phyloP scores from a whole-genome alignment of 1,140 invertebrate genomes.

The Dryas iulia region DNA sequence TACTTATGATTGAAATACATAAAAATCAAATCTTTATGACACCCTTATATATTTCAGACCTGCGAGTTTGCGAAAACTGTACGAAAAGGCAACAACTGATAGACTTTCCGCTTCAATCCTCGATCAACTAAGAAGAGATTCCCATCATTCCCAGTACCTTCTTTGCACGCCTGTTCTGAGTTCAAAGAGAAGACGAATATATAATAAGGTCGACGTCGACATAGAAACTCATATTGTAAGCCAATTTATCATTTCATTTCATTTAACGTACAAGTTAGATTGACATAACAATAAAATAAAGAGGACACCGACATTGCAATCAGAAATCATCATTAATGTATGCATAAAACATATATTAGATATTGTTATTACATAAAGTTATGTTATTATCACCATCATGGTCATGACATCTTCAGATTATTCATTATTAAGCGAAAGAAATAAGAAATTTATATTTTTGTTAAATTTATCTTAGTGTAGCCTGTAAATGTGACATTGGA shows the following conservation, averaged over 20 bases:
- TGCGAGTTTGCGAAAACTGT: constrained; percentile 84
- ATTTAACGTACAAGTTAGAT: constrained; percentile 3
- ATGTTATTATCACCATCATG: background rate
- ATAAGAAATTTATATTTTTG: no score
- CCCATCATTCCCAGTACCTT: constrained; percentile 81
- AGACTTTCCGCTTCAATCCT: constrained; percentile 72
- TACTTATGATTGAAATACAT: background rate
- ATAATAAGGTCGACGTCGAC: constrained; percentile 87
- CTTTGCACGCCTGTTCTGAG: constrained; percentile 90
- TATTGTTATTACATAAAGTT: background rate
- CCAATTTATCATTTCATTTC: constrained; percentile 35
- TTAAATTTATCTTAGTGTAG: no score
- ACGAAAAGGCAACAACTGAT: constrained; percentile 85
- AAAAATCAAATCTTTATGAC: background rate
- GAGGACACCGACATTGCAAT: background rate
- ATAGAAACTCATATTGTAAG: constrained; percentile 93
- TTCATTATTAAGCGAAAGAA: no score
- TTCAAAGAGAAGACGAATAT: constrained; percentile 83
- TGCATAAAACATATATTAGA: background rate
- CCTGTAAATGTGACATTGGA: no score
- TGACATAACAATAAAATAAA: background rate
- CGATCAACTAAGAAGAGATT: constrained; percentile 80
- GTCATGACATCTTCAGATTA: background rate
- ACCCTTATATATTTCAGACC: constrained; percentile 77
- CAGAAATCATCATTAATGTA: background rate